These are phyloP conservation scores for Metopolophium dirhodum DNA, from an alignment of 1,140 invertebrate genomes.

Conservation along the genomic window DNA sequence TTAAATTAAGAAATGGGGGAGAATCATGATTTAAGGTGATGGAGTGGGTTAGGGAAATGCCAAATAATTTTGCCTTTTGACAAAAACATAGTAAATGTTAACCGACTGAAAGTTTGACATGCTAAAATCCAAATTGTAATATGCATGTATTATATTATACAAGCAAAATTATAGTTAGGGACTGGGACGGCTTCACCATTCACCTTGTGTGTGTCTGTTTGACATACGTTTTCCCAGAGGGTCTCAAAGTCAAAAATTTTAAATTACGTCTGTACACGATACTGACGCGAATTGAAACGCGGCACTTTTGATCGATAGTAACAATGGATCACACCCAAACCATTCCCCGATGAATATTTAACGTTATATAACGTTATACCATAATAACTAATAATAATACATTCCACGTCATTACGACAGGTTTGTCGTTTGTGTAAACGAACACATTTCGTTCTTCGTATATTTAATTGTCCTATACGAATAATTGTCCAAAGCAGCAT, in stretches of 20 bases:
- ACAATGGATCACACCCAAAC: neutral
- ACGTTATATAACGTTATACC: neutral
- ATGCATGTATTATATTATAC: neutral
- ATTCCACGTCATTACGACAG: neutral
- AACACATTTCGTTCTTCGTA: neutral
- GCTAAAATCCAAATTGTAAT: neutral
- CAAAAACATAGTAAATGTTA: neutral
- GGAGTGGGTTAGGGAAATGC: too few relatives aligned
- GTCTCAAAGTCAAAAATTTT: neutral
- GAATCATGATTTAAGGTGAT: too few relatives aligned
- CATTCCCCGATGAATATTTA: neutral
- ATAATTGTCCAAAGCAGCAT: too few relatives aligned
- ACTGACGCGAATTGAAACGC: neutral
- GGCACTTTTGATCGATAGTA: neutral
- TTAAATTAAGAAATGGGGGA: too few relatives aligned
- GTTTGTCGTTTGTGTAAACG: neutral
- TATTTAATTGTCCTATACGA: too few relatives aligned
- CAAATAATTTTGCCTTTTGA: neutral
- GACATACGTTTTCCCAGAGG: neutral
- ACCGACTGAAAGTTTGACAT: neutral
- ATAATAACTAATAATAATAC: neutral
- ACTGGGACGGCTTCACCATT: neutral
- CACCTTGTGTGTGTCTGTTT: neutral
- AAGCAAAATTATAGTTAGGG: neutral
- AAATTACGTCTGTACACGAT: neutral